Base-by-base conservation (phyloP, 2,797 vertebrate species). In the Coreius guichenoti region DNA sequence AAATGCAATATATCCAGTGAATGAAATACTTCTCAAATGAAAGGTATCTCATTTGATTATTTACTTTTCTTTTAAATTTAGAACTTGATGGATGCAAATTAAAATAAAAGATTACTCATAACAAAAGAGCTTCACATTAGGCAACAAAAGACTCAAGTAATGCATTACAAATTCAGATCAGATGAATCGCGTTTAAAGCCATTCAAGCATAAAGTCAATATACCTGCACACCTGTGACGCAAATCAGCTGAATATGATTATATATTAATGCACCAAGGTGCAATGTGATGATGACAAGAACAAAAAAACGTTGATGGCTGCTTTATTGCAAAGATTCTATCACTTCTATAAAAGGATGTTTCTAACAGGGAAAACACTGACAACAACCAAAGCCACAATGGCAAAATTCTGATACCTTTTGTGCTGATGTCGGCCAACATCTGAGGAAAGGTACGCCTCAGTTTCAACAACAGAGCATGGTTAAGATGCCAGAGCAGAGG, bases 381-480 rank as follows among this genome's bases (percentile, higher is more conserved):
- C 78, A 69, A 58, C 63, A 81, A 81, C 45, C 45, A 39, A 56
- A 36, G 45, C 76, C 21, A 36, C 58, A 21, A 7, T 12, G 47
- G 23, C 33, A 6, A 67, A 84, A 61, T 36, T 43, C 76, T 65
- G 54, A 73, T 19, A 47, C 4, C 8, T 58, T 63, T 26, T 73
- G 77, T 72, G 26, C 77, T 73, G 68, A 85, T 85, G 68, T 80
- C 56, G 3, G 43, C 49, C 33, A 77, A 68, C 33, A 51, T 63
- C 77, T 39, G n/a, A 85, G 43, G 49, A 85, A 72, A 70, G 39
- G 13, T 39, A 58, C 17, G 3, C 17, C 82, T 33, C 5, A 4
- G 76, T 73, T 73, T 80, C 68, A 85, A 47, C 68, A 70, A 74
- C 68, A 85, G 83, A 63, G 29, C 67, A 39, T 2, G 39, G 39